Conservation (phyloP, 2,888 invertebrate species). For the Caenorhabditis imperialis region DNA sequence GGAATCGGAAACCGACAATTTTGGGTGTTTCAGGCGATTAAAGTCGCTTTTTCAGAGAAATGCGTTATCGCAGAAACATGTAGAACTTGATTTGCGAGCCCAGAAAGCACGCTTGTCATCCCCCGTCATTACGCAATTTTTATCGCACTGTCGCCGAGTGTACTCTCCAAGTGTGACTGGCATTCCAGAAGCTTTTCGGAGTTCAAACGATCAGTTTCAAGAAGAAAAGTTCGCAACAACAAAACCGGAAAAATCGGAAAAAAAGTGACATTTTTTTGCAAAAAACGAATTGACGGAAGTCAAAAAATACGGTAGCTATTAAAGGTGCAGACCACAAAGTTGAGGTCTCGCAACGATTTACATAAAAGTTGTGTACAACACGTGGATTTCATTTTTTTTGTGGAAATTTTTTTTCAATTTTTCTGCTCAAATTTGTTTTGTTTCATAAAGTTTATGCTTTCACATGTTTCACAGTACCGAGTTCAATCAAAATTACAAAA, state of each 20-base stretch:
- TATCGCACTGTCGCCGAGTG: slow-evolving; percentile 15
- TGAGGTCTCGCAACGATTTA: not conserved
- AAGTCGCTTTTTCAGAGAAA: slow-evolving; percentile 39
- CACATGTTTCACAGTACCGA: too few relatives aligned
- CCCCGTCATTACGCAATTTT: slow-evolving; percentile 35
- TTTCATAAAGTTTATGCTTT: too few relatives aligned
- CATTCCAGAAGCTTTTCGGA: slow-evolving; percentile 28
- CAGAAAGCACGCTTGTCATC: not conserved
- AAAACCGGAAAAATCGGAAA: not conserved
- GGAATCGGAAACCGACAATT: slow-evolving; percentile 9
- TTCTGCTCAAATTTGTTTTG: too few relatives aligned
- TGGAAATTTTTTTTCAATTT: too few relatives aligned
- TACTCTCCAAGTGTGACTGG: slow-evolving; percentile 27
- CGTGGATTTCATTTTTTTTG: too few relatives aligned
- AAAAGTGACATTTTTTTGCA: not conserved
- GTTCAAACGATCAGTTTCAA: slow-evolving; percentile 36
- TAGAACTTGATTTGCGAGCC: slow-evolving; percentile 50
- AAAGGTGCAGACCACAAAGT: slow-evolving; percentile 21
- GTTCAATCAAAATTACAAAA: too few relatives aligned
- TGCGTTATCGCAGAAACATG: slow-evolving; percentile 36
- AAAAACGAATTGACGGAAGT: not conserved
- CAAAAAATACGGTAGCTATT: slow-evolving; percentile 6
- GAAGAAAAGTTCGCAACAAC: slow-evolving; percentile 2
- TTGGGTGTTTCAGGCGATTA: slow-evolving; percentile 40
- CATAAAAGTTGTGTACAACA: not conserved